Percentiles rank a stretch among this genome's conserved stretches.
phyloP scores from a whole-genome alignment of 2,113 vertebrate genomes.

The Lampris megalopsis region DNA sequence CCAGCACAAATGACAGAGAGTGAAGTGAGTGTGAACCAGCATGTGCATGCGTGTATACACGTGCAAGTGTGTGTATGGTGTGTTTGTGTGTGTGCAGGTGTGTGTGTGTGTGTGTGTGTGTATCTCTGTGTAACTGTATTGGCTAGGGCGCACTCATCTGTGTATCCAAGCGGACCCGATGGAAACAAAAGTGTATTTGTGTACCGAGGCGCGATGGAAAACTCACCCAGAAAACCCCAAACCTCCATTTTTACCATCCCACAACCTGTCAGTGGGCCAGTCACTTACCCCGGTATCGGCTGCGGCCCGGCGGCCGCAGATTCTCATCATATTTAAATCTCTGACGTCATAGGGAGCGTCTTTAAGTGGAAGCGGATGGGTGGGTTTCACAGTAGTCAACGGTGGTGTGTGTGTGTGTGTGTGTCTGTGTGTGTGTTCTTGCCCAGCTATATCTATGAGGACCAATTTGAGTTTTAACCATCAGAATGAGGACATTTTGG shows the following conservation, averaged over 20 bases:
- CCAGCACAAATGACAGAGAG: constrained; percentile 47
- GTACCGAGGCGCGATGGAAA: constrained; percentile 5
- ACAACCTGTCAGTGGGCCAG: neutral
- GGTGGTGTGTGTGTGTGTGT: neutral
- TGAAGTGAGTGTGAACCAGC: neutral
- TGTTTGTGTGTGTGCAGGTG: neutral
- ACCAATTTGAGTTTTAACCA: too few species aligned
- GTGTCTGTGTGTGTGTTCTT: too few species aligned
- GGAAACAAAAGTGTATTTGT: constrained; percentile 14
- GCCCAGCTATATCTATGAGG: too few species aligned
- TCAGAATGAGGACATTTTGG: too few species aligned
- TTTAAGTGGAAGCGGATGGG: neutral
- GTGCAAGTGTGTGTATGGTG: constrained; percentile 10
- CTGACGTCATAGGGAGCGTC: neutral
- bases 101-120: neutral
- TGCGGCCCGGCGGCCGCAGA: neutral
- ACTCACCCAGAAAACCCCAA: neutral
- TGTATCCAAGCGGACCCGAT: neutral
- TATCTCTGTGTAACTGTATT: too few species aligned
- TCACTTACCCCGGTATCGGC: neutral
- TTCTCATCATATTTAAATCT: constrained; percentile 4
- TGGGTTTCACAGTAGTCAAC: neutral
- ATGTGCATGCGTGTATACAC: neutral
- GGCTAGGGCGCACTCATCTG: neutral
- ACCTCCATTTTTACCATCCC: too few species aligned